phyloP scores from a whole-genome alignment of 2,797 vertebrate genomes.

The Helostoma temminkii region DNA sequence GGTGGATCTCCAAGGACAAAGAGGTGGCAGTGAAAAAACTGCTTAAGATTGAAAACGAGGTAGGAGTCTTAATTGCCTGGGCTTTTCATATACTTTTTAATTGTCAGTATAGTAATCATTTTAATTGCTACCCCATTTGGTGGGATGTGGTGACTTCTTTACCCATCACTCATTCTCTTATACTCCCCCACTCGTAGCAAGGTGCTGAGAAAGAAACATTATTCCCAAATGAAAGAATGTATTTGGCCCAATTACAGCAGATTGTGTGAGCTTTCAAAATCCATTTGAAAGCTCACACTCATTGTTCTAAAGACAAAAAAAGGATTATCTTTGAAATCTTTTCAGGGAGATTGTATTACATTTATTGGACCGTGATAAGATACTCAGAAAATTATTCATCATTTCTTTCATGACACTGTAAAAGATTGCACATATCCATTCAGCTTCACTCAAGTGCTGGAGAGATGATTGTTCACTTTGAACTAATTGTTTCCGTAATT shows the following conservation, averaged over 20 bases:
- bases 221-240: constrained; percentile 81
- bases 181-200: constrained; percentile 78
- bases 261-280: constrained; percentile 70
- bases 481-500: constrained; percentile 75
- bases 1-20: constrained; percentile 98
- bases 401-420: constrained; percentile 65
- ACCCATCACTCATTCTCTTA: constrained; percentile 82
- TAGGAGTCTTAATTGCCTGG: constrained; percentile 85
- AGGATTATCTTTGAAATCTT: constrained; percentile 72
- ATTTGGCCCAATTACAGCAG: constrained; percentile 80
- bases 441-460: constrained; percentile 67
- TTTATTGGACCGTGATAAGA: constrained; percentile 62
- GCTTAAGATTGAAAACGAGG: constrained; percentile 99
- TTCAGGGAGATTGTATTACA: constrained; percentile 59
- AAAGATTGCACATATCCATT: constrained; percentile 71
- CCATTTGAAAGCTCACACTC: constrained; percentile 70
- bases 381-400: constrained; percentile 60
- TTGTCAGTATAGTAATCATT: constrained; percentile 86
- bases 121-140: constrained; percentile 86
- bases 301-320: constrained; percentile 80
- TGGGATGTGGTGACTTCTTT: constrained; percentile 81
- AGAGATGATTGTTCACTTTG: constrained; percentile 66
- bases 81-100: constrained; percentile 86
- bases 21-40: constrained; percentile 99
- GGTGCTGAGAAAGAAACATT: constrained; percentile 78